Percentiles rank a stretch among this genome's conserved stretches.
Evolutionary conservation across 2,797 vertebrate species (phyloP).

Genomic region (Potorous gilbertii): DNA sequence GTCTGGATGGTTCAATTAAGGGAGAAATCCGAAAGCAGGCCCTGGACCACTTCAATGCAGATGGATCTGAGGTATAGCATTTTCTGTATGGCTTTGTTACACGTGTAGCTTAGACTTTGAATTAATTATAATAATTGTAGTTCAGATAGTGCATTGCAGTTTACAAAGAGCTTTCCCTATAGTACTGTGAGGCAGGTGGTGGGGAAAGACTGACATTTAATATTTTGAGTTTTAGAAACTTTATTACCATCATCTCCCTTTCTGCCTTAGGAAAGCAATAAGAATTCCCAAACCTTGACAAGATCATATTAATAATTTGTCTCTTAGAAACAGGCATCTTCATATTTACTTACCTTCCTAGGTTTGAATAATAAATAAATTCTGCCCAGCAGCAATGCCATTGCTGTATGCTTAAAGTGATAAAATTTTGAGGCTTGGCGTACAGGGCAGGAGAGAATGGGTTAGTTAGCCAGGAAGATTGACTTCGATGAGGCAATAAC

Average conservation of each 20-base stretch:
- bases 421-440: background rate
- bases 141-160: background rate
- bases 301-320: conserved; percentile 1
- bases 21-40: conserved; percentile 99
- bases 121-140: background rate
- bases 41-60: conserved; percentile 99
- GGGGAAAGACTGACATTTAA: background rate
- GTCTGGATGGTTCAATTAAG: conserved; percentile 98
- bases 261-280: background rate
- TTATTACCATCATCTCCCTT: background rate
- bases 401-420: background rate
- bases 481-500: background rate
- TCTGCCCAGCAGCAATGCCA: background rate
- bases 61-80: conserved; percentile 95
- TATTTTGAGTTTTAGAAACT: conserved; percentile 37
- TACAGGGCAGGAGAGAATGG: background rate
- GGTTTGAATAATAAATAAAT: background rate
- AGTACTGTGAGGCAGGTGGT: background rate
- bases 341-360: background rate
- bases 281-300: conserved; percentile 1
- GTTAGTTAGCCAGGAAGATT: background rate
- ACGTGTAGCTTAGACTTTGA: conserved; percentile 11
- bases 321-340: background rate
- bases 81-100: conserved; percentile 32
- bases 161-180: conserved; percentile 11